Percentiles rank a stretch among this genome's conserved stretches.
phyloP scores from a whole-genome alignment of 2,888 invertebrate genomes.

The Ashinkailepas kermadecensis region DNA sequence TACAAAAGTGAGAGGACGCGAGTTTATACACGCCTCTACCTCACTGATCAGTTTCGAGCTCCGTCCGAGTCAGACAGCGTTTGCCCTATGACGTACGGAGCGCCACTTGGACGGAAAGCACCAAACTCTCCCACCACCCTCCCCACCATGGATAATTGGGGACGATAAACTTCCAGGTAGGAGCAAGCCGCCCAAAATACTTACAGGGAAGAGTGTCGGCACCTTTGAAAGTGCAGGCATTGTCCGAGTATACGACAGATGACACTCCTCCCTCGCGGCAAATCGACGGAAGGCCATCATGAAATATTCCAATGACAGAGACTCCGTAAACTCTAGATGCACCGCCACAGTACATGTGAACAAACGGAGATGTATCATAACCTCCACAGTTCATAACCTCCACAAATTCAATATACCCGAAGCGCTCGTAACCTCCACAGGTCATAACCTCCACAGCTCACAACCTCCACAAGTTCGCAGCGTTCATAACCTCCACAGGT shows the following conservation, averaged over 20 bases:
- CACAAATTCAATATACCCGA: no score
- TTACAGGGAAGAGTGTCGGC: background rate
- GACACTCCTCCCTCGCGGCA: conserved; percentile 22
- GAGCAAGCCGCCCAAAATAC: background rate
- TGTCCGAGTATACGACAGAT: conserved; percentile 25
- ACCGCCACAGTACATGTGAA: conserved; percentile 25
- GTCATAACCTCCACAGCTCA: no score
- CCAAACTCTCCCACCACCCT: no score
- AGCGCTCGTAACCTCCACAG: no score
- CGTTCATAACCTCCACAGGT: no score
- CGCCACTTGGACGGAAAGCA: conserved; percentile 21
- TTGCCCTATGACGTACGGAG: conserved; percentile 24
- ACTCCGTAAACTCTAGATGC: conserved; percentile 23
- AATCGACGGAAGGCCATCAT: conserved; percentile 23
- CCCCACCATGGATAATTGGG: conserved; percentile 12
- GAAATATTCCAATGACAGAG: conserved; percentile 21
- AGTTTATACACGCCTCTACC: conserved; percentile 26
- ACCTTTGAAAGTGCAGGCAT: conserved; percentile 22
- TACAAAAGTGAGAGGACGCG: conserved; percentile 26
- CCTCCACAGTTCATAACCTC: no score
- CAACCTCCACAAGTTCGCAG: no score
- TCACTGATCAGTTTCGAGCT: conserved; percentile 26
- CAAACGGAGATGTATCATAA: no score
- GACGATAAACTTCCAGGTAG: conserved; percentile 26
- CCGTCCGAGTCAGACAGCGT: background rate